phyloP scores from a whole-genome alignment of 2,888 invertebrate species.

The Acleris cristana region DNA sequence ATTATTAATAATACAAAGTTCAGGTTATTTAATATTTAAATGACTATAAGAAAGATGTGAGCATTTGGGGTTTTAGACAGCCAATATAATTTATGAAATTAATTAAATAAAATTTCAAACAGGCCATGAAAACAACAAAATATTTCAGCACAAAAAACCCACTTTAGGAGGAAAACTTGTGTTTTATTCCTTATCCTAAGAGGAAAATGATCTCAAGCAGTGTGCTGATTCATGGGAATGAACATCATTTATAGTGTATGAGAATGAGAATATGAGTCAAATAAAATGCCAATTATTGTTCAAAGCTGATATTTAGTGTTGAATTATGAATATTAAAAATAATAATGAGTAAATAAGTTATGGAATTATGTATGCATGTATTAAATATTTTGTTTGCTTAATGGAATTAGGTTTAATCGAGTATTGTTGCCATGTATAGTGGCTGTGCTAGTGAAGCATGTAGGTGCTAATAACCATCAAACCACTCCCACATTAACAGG shows the following conservation, averaged over 20 bases:
- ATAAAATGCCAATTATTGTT: not conserved
- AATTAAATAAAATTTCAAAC: too few relatives aligned
- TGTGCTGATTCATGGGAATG: too few relatives aligned
- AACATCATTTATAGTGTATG: too few relatives aligned
- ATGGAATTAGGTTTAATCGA: not conserved
- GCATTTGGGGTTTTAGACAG: too few relatives aligned
- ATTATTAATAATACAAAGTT: too few relatives aligned
- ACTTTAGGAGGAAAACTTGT: constrained; percentile 16
- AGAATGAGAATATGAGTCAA: too few relatives aligned
- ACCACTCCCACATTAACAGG: constrained; percentile 73
- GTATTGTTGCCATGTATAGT: constrained; percentile 8
- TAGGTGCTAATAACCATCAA: constrained; percentile 53
- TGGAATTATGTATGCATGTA: not conserved
- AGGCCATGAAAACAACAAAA: too few relatives aligned
- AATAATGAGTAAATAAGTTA: not conserved
- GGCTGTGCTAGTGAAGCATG: constrained; percentile 38
- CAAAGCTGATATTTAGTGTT: constrained; percentile 1
- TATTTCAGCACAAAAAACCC: not conserved
- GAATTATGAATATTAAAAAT: not conserved
- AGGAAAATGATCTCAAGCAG: constrained; percentile 14
- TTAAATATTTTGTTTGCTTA: not conserved
- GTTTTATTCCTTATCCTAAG: not conserved
- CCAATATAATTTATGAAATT: too few relatives aligned
- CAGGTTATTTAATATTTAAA: too few relatives aligned
- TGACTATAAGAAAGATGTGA: too few relatives aligned